Evolutionary conservation across 2,888 invertebrate species (phyloP).

Genomic region (Acrobasis repandana): DNA sequence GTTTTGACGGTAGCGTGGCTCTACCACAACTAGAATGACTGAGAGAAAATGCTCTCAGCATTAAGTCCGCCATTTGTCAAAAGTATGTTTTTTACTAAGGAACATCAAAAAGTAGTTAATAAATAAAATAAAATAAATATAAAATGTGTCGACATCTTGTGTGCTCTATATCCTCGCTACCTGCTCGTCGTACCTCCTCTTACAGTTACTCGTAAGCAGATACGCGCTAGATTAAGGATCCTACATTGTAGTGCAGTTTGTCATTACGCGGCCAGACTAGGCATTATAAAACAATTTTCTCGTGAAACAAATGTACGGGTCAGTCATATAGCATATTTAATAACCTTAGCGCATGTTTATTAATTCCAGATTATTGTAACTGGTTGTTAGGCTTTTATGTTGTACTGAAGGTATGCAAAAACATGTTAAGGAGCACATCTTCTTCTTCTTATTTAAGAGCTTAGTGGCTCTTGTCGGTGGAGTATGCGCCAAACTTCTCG

Average conservation of each 20-base stretch:
- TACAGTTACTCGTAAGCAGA: slow-evolving; percentile 54
- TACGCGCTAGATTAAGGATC: slow-evolving; percentile 52
- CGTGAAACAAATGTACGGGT: slow-evolving; percentile 4
- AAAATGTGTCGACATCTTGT: slow-evolving; percentile 36
- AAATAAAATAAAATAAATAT: too few species aligned
- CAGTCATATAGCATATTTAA: not conserved
- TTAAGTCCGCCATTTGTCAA: too few species aligned
- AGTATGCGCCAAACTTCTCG: too few species aligned
- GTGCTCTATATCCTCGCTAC: slow-evolving; percentile 28
- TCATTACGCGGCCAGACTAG: slow-evolving; percentile 10
- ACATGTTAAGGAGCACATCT: too few species aligned
- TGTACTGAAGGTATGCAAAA: not conserved
- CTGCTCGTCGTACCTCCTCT: slow-evolving; percentile 43
- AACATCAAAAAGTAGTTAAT: too few species aligned
- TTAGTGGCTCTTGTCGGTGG: too few species aligned
- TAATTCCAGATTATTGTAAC: not conserved
- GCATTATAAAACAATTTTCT: slow-evolving; percentile 20
- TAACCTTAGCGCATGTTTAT: not conserved
- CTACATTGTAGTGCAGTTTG: slow-evolving; percentile 19
- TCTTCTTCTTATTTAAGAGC: too few species aligned
- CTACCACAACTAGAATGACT: too few species aligned
- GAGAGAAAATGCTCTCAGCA: too few species aligned
- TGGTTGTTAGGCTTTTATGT: not conserved
- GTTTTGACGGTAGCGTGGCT: too few species aligned
- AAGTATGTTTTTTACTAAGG: too few species aligned